Percentiles rank a stretch among this genome's conserved stretches.
Evolutionary conservation across 2,113 vertebrate genomes (phyloP).

Genomic region (Sylvilagus bachmani): DNA sequence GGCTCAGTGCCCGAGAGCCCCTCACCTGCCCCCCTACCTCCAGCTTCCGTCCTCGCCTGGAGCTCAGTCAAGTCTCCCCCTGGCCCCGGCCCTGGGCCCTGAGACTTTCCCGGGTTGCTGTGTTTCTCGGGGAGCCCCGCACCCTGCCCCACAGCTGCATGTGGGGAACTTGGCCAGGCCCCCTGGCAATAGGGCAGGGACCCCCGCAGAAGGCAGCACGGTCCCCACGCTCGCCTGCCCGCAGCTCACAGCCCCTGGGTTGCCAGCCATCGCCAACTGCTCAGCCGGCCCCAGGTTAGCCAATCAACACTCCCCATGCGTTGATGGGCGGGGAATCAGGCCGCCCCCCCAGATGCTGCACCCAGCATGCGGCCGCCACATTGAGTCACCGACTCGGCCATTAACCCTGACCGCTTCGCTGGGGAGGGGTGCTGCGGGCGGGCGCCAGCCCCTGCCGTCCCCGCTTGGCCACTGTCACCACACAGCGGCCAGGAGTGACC

Average conservation of each 20-base stretch:
- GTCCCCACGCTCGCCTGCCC: fast-evolving
- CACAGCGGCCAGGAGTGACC: neutral
- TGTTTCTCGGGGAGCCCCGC: neutral
- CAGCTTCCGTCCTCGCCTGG: neutral
- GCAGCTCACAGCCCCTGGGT: fast-evolving
- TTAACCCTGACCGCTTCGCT: neutral
- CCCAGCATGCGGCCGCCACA: neutral
- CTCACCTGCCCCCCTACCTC: too few species aligned
- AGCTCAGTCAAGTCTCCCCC: neutral
- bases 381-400: neutral
- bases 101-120: too few species aligned
- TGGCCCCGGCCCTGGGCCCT: too few species aligned
- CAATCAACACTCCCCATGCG: fast-evolving
- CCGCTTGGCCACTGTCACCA: neutral
- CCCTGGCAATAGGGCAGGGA: fast-evolving
- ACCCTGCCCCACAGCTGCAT: fast-evolving
- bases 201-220: neutral
- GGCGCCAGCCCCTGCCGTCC: neutral
- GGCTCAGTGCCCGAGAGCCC: too few species aligned
- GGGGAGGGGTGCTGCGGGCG: fast-evolving
- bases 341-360: neutral
- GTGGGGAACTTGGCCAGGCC: neutral
- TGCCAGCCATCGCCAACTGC: neutral
- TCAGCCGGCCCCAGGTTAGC: neutral
- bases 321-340: fast-evolving